Evolutionary conservation across 2,888 invertebrate species (phyloP).

Genomic region (Drosophila melanosoma): DNA sequence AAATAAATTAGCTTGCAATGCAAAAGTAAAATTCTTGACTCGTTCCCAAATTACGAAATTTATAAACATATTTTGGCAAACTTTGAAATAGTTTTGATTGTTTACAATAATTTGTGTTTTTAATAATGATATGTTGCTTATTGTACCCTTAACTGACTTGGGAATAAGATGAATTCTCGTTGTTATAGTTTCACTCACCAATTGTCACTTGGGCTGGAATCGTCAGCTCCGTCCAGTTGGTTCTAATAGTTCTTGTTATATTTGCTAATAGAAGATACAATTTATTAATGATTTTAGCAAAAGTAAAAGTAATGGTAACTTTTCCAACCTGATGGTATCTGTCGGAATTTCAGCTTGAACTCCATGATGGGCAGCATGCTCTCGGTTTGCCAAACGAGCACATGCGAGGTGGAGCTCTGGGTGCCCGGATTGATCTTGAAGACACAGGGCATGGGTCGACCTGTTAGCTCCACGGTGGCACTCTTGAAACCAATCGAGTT

Average conservation of each 20-base stretch:
- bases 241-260: slow-evolving; percentile 42
- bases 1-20: background rate
- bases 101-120: background rate
- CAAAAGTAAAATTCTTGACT: background rate
- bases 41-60: background rate
- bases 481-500: slow-evolving; percentile 91
- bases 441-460: slow-evolving; percentile 83
- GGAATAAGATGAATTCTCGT: no score
- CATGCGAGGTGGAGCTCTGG: slow-evolving; percentile 87
- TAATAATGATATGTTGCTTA: background rate
- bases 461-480: slow-evolving; percentile 90
- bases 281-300: background rate
- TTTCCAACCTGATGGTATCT: slow-evolving; percentile 82
- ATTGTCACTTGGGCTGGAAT: slow-evolving; percentile 83
- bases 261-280: slow-evolving; percentile 31
- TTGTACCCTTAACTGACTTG: background rate
- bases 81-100: background rate
- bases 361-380: slow-evolving; percentile 92
- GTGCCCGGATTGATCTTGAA: slow-evolving; percentile 83
- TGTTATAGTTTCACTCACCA: slow-evolving; percentile 64
- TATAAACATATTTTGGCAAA: background rate
- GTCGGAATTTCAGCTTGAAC: slow-evolving; percentile 86
- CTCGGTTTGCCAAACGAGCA: slow-evolving; percentile 93
- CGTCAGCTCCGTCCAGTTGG: slow-evolving; percentile 83
- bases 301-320: background rate